phyloP scores from a whole-genome alignment of 2,797 vertebrate species.

The Petrocephalus sullivani region DNA sequence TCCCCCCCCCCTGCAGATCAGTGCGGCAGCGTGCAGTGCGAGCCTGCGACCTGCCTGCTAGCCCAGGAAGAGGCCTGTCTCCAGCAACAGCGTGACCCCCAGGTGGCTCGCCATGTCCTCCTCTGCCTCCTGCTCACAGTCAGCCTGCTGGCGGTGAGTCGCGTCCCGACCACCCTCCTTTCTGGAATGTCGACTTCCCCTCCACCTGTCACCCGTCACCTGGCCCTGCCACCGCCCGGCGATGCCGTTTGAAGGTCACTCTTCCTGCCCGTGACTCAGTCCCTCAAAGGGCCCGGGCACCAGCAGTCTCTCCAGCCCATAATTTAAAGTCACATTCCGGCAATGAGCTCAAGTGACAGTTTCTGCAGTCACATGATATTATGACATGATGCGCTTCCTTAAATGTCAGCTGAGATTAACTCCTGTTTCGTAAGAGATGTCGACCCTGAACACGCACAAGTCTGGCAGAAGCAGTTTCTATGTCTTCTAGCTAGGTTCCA shows the following conservation, averaged over 20 bases:
- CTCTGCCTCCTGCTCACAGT: constrained; percentile 79
- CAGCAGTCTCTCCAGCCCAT: background rate
- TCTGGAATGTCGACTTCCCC: background rate
- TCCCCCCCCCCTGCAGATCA: constrained; percentile 46
- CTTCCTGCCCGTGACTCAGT: background rate
- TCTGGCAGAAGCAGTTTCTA: background rate
- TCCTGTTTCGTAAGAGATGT: background rate
- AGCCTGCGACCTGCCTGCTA: constrained; percentile 73
- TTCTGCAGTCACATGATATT: background rate
- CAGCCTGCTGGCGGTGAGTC: constrained; percentile 82
- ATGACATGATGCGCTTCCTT: background rate
- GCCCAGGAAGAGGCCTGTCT: constrained; percentile 76
- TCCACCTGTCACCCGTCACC: background rate
- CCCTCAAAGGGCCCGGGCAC: background rate
- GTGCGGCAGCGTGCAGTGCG: constrained; percentile 70
- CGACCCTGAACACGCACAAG: background rate
- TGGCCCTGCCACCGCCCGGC: background rate
- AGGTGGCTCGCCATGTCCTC: constrained; percentile 81
- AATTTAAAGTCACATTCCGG: background rate
- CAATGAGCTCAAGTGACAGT: background rate
- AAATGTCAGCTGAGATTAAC: background rate
- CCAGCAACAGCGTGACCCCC: constrained; percentile 67
- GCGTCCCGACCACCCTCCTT: background rate
- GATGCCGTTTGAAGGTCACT: background rate
- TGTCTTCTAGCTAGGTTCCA: background rate